phyloP scores from a whole-genome alignment of 2,888 invertebrate species.

The Cremastobaeus sp. region DNA sequence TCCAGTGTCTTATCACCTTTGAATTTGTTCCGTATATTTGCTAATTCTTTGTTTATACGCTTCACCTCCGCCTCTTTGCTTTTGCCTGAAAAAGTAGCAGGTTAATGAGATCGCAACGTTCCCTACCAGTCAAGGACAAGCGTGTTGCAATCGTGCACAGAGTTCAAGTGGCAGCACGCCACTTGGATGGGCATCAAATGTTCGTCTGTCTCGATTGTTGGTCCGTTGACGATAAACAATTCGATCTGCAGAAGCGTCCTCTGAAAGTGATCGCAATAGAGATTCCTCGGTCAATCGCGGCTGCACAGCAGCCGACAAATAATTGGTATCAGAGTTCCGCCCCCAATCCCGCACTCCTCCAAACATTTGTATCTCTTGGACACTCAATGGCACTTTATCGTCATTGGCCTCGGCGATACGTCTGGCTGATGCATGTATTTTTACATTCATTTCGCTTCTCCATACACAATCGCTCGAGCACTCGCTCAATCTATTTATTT shows the following conservation, averaged over 20 bases:
- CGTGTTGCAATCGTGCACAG: conserved; percentile 12
- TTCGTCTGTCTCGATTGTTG: conserved; percentile 4
- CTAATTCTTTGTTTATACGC: conserved; percentile 99
- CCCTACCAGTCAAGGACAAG: conserved; percentile 7
- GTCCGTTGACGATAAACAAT: too few relatives aligned
- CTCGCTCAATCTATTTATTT: conserved; percentile 22
- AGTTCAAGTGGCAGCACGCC: conserved; percentile 68
- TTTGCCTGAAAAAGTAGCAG: conserved; percentile 83
- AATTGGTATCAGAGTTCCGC: conserved; percentile 77
- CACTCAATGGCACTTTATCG: conserved; percentile 71
- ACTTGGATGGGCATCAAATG: conserved; percentile 65
- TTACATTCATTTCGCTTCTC: conserved; percentile 30
- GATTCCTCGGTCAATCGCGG: too few relatives aligned
- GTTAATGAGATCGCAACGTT: too few relatives aligned
- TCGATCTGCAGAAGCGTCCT: too few relatives aligned
- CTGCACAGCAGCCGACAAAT: too few relatives aligned
- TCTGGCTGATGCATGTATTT: conserved; percentile 42
- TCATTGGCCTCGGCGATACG: conserved; percentile 58
- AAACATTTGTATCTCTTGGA: conserved; percentile 64
- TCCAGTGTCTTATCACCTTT: conserved; percentile 99
- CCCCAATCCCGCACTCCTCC: conserved; percentile 70
- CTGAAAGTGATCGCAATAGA: too few relatives aligned
- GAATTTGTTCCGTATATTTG: conserved; percentile 99
- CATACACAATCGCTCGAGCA: conserved; percentile 6
- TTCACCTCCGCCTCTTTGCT: conserved; percentile 99